phyloP scores from a whole-genome alignment of 2,888 invertebrate genomes.

The Harmothoe impar region DNA sequence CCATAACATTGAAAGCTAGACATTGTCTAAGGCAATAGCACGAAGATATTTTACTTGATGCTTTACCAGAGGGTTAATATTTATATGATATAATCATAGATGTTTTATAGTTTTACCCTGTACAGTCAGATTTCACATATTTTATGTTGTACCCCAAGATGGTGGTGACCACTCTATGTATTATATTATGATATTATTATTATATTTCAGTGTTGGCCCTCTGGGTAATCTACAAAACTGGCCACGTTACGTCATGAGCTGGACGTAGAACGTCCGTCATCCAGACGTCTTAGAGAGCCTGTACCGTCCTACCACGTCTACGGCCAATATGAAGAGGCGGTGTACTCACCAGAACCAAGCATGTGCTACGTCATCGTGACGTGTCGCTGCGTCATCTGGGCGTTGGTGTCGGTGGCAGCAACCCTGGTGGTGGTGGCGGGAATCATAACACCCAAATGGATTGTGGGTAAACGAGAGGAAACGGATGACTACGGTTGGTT shows the following conservation, averaged over 20 bases:
- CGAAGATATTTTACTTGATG: too few species aligned
- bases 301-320: slow-evolving; percentile 4
- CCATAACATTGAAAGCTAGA: too few species aligned
- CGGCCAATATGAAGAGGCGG: slow-evolving; percentile 57
- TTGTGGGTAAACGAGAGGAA: slow-evolving; percentile 85
- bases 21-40: too few species aligned
- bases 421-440: slow-evolving; percentile 91
- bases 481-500: slow-evolving; percentile 67
- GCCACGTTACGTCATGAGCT: neutral
- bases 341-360: slow-evolving; percentile 40
- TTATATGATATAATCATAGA: too few species aligned
- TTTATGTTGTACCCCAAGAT: too few species aligned
- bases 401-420: slow-evolving; percentile 89
- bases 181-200: too few species aligned
- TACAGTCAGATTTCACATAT: too few species aligned
- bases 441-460: slow-evolving; percentile 92
- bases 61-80: too few species aligned
- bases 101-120: too few species aligned
- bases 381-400: slow-evolving; percentile 90
- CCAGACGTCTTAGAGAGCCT: neutral
- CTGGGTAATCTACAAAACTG: too few species aligned
- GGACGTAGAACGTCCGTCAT: neutral
- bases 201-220: too few species aligned
- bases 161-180: too few species aligned
- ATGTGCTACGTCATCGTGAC: slow-evolving; percentile 67